A percentile compares a stretch with the other conserved stretches of the same genome.
Conservation (phyloP, 2,113 vertebrate species). For the Carassius carassius region DNA sequence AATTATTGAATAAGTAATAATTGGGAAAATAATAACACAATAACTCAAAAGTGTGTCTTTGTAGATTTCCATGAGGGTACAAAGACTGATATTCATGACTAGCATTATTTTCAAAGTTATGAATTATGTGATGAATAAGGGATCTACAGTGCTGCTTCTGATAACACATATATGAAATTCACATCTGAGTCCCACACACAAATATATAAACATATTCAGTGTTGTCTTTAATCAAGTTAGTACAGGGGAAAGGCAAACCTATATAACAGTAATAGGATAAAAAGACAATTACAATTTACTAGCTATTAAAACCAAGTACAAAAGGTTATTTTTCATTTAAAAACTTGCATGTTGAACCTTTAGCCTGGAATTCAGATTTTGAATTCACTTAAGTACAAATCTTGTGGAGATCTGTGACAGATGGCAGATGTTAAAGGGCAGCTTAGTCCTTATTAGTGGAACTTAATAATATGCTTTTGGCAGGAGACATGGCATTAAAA, state of each 20-base stretch:
- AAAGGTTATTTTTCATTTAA: neutral
- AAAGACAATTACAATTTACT: neutral
- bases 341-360: neutral
- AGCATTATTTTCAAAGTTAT: too few species aligned
- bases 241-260: neutral
- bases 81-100: too few species aligned
- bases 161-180: neutral
- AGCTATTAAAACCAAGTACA: neutral
- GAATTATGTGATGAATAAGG: too few species aligned
- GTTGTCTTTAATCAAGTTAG: neutral
- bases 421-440: constrained; percentile 45
- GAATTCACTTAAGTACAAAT: neutral
- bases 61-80: neutral
- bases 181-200: neutral
- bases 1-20: neutral
- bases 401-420: constrained; percentile 23
- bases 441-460: constrained; percentile 33
- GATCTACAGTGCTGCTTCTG: neutral
- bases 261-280: neutral
- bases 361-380: neutral
- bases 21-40: neutral
- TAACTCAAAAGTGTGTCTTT: neutral
- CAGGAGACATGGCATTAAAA: neutral
- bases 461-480: constrained; percentile 21
- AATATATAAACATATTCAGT: neutral